Conservation (phyloP, 2,888 invertebrate species). For the Melieria crassipennis region DNA sequence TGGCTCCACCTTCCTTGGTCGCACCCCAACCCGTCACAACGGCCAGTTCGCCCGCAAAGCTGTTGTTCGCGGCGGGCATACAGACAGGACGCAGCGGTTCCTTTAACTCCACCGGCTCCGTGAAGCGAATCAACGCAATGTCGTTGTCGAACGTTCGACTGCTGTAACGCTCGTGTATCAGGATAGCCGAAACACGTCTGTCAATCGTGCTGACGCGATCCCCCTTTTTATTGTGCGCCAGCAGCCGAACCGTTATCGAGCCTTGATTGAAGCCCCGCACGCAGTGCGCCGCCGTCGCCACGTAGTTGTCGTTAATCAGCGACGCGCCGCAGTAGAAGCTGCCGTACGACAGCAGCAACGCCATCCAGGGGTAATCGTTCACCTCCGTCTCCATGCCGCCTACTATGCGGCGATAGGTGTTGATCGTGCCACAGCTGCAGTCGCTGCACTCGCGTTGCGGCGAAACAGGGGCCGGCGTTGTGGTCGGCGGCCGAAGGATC, state of each 20-base stretch:
- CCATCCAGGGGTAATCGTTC: conserved; percentile 78
- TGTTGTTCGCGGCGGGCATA: conserved; percentile 68
- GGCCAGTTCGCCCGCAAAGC: conserved; percentile 63
- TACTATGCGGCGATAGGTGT: conserved; percentile 76
- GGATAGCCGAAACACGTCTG: conserved; percentile 65
- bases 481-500: conserved; percentile 47
- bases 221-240: conserved; percentile 77
- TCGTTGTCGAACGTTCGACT: conserved; percentile 82
- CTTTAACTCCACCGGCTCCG: conserved; percentile 69
- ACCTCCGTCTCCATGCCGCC: conserved; percentile 81
- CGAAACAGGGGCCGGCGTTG: conserved; percentile 27
- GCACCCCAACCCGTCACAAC: conserved; percentile 86
- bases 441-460: conserved; percentile 51
- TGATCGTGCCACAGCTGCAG: conserved; percentile 74
- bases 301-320: conserved; percentile 77
- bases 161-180: conserved; percentile 75
- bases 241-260: conserved; percentile 72
- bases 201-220: conserved; percentile 59
- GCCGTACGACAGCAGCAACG: conserved; percentile 68
- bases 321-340: conserved; percentile 81
- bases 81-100: conserved; percentile 80
- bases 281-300: conserved; percentile 84
- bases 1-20: conserved; percentile 74
- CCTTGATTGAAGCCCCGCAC: conserved; percentile 70
- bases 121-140: conserved; percentile 79